These are phyloP conservation scores for Clepsis dumicolana DNA, from an alignment of 2,888 invertebrate species.

Conservation along the genomic window DNA sequence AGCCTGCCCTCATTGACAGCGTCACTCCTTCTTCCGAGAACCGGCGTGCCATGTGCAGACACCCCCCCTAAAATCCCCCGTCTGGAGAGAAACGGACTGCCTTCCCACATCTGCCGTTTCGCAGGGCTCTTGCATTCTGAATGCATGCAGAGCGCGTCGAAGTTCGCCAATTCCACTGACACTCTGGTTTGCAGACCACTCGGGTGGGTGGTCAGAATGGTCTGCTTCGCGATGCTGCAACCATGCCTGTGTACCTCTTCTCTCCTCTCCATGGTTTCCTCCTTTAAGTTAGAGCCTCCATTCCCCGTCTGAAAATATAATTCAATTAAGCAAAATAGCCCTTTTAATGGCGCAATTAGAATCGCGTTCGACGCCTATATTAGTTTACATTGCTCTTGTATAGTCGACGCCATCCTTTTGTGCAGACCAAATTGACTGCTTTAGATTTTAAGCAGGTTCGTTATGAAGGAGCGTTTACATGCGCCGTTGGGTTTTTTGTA, in stretches of 20 bases:
- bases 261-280: conserved; percentile 70
- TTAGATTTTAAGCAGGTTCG: conserved; percentile 65
- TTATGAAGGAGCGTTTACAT: conserved; percentile 4
- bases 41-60: conserved; percentile 79
- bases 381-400: conserved; percentile 53
- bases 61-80: conserved; percentile 71
- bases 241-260: conserved; percentile 79
- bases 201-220: conserved; percentile 79
- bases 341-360: conserved; percentile 62
- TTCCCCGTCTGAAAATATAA: conserved; percentile 49
- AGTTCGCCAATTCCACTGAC: conserved; percentile 80
- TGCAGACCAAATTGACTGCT: conserved; percentile 65
- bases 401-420: conserved; percentile 46
- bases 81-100: conserved; percentile 70
- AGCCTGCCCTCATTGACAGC: conserved; percentile 76
- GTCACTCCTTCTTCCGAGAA: conserved; percentile 78
- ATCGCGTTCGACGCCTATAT: conserved; percentile 57
- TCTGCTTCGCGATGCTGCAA: conserved; percentile 81
- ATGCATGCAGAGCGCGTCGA: conserved; percentile 74
- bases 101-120: conserved; percentile 68
- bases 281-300: conserved; percentile 50
- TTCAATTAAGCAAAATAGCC: conserved; percentile 48
- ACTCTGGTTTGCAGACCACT: conserved; percentile 79
- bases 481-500: neutral
- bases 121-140: conserved; percentile 69